These are phyloP conservation scores for Chaetogeoica ovagalla DNA, from an alignment of 2,888 invertebrate genomes.

Conservation along the genomic window DNA sequence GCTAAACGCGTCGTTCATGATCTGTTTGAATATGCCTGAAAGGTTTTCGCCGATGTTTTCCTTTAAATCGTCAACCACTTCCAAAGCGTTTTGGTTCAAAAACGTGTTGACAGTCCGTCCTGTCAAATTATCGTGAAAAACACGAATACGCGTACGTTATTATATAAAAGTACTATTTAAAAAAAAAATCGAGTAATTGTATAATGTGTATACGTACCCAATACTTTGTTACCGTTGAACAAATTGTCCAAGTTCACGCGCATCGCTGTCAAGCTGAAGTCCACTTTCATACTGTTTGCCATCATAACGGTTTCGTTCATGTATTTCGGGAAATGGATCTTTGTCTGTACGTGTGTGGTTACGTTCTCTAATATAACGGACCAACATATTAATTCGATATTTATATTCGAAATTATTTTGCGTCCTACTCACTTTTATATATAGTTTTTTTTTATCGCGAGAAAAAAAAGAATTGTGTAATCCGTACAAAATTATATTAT, in stretches of 20 bases:
- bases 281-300: slow-evolving; percentile 65
- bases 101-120: slow-evolving; percentile 66
- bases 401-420: neutral
- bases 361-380: slow-evolving; percentile 60
- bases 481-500: too few relatives aligned
- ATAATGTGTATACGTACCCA: slow-evolving; percentile 59
- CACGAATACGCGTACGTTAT: too few relatives aligned
- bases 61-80: slow-evolving; percentile 65
- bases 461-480: too few relatives aligned
- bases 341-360: slow-evolving; percentile 63
- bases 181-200: neutral
- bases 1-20: slow-evolving; percentile 66
- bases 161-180: neutral
- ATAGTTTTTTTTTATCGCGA: too few relatives aligned
- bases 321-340: slow-evolving; percentile 61
- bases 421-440: slow-evolving; percentile 56
- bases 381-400: neutral
- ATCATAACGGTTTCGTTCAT: slow-evolving; percentile 61
- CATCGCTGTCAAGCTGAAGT: slow-evolving; percentile 64
- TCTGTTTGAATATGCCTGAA: slow-evolving; percentile 64
- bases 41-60: slow-evolving; percentile 65
- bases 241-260: slow-evolving; percentile 65
- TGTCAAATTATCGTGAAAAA: slow-evolving; percentile 56
- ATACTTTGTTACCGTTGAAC: slow-evolving; percentile 68
- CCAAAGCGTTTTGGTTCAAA: slow-evolving; percentile 66